Conservation (phyloP, 2,113 vertebrate species). For the Colistium nudipinnis region DNA sequence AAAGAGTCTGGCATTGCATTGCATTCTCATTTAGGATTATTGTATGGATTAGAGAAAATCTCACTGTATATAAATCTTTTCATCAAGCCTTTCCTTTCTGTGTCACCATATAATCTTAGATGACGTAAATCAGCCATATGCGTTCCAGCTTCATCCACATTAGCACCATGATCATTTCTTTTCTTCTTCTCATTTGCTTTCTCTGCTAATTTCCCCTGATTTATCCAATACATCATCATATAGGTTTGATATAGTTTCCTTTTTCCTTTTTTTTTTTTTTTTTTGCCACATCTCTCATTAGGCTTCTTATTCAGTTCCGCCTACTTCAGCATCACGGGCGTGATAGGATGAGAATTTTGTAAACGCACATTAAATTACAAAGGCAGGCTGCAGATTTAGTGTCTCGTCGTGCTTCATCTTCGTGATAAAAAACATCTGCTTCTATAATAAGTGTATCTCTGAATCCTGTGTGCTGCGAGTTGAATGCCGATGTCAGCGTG, state of each 20-base stretch:
- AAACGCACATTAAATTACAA: constrained; percentile 2
- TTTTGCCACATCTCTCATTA: constrained; percentile 11
- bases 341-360: constrained; percentile 32
- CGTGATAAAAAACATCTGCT: not conserved
- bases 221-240: not conserved
- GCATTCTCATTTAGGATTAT: constrained; percentile 48
- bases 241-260: not conserved
- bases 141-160: too few relatives aligned
- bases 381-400: constrained; percentile 16
- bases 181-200: constrained; percentile 15
- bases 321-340: constrained; percentile 9
- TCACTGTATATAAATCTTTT: constrained; percentile 63
- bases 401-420: constrained; percentile 4
- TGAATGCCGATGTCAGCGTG: not conserved
- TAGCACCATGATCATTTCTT: constrained; percentile 10
- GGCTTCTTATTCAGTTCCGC: constrained; percentile 15
- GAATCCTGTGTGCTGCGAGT: not conserved
- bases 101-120: constrained; percentile 55
- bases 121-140: constrained; percentile 30
- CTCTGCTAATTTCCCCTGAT: constrained; percentile 11
- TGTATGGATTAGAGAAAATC: constrained; percentile 64
- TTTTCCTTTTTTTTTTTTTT: not conserved
- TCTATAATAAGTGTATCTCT: not conserved
- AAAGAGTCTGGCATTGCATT: too few relatives aligned
- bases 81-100: constrained; percentile 53